Evolutionary conservation across 2,113 vertebrate genomes (phyloP).

Genomic region (Clupea harengus): DNA sequence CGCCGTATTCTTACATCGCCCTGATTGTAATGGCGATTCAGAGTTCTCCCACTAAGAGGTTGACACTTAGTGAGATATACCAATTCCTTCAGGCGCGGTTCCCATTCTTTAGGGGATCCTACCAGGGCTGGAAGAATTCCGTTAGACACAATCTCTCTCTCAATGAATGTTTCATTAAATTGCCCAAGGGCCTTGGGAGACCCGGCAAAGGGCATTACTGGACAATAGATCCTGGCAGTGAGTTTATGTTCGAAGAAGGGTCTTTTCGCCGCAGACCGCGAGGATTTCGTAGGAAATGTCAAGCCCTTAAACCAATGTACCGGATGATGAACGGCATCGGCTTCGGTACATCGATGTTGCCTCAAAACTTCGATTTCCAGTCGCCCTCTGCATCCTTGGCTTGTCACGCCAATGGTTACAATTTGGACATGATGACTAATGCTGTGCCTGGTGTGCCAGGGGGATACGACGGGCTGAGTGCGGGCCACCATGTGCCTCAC

Average conservation of each 20-base stretch:
- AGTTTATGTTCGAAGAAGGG: constrained; percentile 98
- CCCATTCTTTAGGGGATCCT: constrained; percentile 91
- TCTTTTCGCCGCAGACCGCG: constrained; percentile 93
- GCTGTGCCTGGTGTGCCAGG: constrained; percentile 71
- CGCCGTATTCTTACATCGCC: constrained; percentile 94
- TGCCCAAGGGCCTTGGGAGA: constrained; percentile 90
- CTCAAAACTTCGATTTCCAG: constrained; percentile 92
- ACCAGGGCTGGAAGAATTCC: constrained; percentile 97
- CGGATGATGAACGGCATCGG: constrained; percentile 87
- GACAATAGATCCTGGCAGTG: constrained; percentile 94
- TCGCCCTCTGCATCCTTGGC: constrained; percentile 79
- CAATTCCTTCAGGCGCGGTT: constrained; percentile 94
- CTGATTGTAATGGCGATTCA: constrained; percentile 97
- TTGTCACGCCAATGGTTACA: constrained; percentile 83
- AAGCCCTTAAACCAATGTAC: constrained; percentile 92
- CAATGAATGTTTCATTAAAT: constrained; percentile 89
- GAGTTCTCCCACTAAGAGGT: constrained; percentile 87
- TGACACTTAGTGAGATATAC: constrained; percentile 94
- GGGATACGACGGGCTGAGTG: constrained; percentile 78
- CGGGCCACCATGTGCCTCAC: constrained; percentile 82
- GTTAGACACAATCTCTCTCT: constrained; percentile 89
- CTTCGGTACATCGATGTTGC: constrained; percentile 85
- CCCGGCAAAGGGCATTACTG: constrained; percentile 96
- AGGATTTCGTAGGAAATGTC: constrained; percentile 93
- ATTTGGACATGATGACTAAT: constrained; percentile 85